Percentiles rank a stretch among this genome's conserved stretches.
These are phyloP conservation scores for Salpingus planirostris DNA, from an alignment of 2,888 invertebrate species.

Conservation along the genomic window DNA sequence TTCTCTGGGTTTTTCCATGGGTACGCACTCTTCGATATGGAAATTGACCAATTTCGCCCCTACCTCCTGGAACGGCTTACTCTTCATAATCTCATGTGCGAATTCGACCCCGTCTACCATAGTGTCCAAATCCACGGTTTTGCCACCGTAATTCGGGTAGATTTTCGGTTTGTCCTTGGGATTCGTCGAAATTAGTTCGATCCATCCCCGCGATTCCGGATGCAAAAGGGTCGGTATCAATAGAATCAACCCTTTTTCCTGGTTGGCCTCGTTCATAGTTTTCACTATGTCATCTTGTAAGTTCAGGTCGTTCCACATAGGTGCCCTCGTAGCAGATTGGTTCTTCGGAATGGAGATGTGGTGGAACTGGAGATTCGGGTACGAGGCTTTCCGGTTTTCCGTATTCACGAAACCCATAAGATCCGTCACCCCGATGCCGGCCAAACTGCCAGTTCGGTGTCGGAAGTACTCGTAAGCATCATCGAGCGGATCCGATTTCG, in stretches of 20 bases:
- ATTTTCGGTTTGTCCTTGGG: slow-evolving; percentile 83
- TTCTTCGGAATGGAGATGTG: slow-evolving; percentile 81
- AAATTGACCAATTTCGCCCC: slow-evolving; percentile 66
- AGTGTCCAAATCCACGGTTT: slow-evolving; percentile 66
- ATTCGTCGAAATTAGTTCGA: slow-evolving; percentile 66
- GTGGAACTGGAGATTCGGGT: slow-evolving; percentile 87
- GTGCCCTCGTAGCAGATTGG: slow-evolving; percentile 62
- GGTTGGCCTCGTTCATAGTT: slow-evolving; percentile 70
- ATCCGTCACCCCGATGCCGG: slow-evolving; percentile 79
- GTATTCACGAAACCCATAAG: slow-evolving; percentile 83
- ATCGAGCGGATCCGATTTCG: slow-evolving; percentile 60
- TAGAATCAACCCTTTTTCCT: slow-evolving; percentile 72
- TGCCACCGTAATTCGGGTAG: slow-evolving; percentile 85
- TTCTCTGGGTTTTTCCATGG: slow-evolving; percentile 61
- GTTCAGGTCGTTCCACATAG: slow-evolving; percentile 69
- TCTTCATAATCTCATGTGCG: slow-evolving; percentile 62
- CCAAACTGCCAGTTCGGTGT: slow-evolving; percentile 74
- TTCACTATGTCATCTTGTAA: slow-evolving; percentile 72
- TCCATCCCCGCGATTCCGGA: slow-evolving; percentile 70
- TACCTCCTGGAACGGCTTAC: slow-evolving; percentile 71
- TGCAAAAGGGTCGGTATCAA: slow-evolving; percentile 76
- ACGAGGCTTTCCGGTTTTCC: slow-evolving; percentile 68
- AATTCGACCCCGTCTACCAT: slow-evolving; percentile 80
- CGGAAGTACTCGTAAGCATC: slow-evolving; percentile 70
- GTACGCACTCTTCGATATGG: slow-evolving; percentile 67